Evolutionary conservation across 2,888 invertebrate genomes (phyloP).

Genomic region (Perizoma affinitatum): DNA sequence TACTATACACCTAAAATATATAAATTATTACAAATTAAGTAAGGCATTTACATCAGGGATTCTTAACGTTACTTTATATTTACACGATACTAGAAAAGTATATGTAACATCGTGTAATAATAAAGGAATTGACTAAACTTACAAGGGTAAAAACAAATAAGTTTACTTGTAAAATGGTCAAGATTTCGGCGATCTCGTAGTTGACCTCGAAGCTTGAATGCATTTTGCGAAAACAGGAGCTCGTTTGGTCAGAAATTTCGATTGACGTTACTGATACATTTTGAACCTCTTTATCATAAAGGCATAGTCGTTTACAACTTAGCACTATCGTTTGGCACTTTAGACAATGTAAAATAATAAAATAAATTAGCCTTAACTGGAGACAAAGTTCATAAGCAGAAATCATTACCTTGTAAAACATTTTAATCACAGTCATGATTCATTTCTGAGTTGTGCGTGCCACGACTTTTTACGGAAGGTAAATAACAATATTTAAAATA

Average conservation of each 20-base stretch:
- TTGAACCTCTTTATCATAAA: slow-evolving; percentile 72
- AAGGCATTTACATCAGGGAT: slow-evolving; percentile 84
- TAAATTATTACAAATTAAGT: slow-evolving; percentile 85
- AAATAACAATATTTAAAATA: slow-evolving; percentile 57
- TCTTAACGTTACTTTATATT: slow-evolving; percentile 77
- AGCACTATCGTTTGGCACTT: slow-evolving; percentile 83
- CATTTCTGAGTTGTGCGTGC: slow-evolving; percentile 73
- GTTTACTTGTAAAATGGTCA: slow-evolving; percentile 80
- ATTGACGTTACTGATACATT: slow-evolving; percentile 62
- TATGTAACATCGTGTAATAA: slow-evolving; percentile 78
- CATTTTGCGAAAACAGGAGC: slow-evolving; percentile 40
- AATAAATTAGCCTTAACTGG: slow-evolving; percentile 69
- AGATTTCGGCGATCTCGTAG: slow-evolving; percentile 80
- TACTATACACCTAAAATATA: slow-evolving; percentile 84
- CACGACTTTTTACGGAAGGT: slow-evolving; percentile 71
- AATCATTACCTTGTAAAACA: slow-evolving; percentile 67
- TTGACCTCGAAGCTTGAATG: slow-evolving; percentile 71
- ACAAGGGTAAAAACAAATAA: slow-evolving; percentile 81
- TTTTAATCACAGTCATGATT: slow-evolving; percentile 81
- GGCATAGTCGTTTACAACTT: slow-evolving; percentile 78
- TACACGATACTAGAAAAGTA: slow-evolving; percentile 75
- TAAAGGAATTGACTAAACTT: slow-evolving; percentile 82
- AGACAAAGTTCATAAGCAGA: slow-evolving; percentile 64
- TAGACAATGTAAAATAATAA: slow-evolving; percentile 64
- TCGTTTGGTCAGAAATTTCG: slow-evolving; percentile 65